Evolutionary conservation across 2,113 vertebrate genomes (phyloP).

Genomic region (Neopipo cinnamomea): DNA sequence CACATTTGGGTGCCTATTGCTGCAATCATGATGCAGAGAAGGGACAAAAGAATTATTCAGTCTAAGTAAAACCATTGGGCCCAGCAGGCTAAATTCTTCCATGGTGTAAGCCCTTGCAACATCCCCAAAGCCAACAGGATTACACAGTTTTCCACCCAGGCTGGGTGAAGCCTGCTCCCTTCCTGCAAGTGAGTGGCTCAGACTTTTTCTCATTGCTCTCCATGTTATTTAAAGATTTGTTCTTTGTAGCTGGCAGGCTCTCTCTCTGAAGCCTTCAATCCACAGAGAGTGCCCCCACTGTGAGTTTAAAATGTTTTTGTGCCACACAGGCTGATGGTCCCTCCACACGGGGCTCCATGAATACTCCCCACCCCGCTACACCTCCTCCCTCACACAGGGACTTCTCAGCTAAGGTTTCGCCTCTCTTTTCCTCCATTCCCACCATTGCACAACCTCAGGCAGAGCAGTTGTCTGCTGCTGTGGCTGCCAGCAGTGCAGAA

Average conservation of each 20-base stretch:
- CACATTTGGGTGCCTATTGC: background rate
- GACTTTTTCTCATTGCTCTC: background rate
- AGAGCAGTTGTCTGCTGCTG: background rate
- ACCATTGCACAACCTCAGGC: background rate
- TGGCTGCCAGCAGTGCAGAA: background rate
- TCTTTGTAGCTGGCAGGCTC: background rate
- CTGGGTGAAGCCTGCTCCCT: background rate
- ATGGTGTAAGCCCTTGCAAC: background rate
- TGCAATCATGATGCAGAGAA: background rate
- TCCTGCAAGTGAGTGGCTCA: rapidly evolving
- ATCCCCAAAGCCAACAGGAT: background rate
- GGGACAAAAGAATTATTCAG: slow-evolving; percentile 37
- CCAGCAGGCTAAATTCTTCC: background rate
- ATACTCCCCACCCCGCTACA: background rate
- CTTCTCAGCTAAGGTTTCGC: background rate
- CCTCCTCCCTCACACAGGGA: background rate
- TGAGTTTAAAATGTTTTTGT: background rate
- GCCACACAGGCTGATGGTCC: background rate
- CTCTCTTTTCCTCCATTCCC: background rate
- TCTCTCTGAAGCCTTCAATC: background rate
- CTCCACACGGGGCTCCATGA: rapidly evolving
- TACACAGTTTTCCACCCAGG: background rate
- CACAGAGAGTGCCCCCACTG: background rate
- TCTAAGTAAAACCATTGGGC: background rate
- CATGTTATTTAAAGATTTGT: background rate